Base-by-base conservation (phyloP, 2,113 vertebrate genomes). In the Lipophrys pholis region DNA sequence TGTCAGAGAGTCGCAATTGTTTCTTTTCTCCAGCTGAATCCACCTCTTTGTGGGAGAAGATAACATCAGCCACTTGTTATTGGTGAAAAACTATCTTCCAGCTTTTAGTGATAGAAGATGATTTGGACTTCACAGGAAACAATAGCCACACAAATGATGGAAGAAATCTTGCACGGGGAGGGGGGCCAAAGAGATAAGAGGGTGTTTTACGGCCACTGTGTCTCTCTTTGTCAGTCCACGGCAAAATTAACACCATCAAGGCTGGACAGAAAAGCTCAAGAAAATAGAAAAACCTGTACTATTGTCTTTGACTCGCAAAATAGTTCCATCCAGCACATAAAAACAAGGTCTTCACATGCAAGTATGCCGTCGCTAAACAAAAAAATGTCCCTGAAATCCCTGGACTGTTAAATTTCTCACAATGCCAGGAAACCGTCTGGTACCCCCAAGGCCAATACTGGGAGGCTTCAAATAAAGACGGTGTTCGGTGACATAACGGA, bases 371-470 rank as follows among this genome's bases (percentile, higher is more conserved):
- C 48, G 5, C 74, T 69, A 88, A 88, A 88, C 70, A 88, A 86
- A 90, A 87, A 63, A 81, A 89, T 77, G 62, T 69, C 74, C 6
- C 74, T 66, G 62, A 76, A 86, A 79, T 84, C 83, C 80, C 83
- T 81, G 61, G 84, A 88, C 81, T 80, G 83, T 87, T 86, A 70
- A 63, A 85, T 54, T 78, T 78, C 84, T 80, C 74, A 93, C 91
- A 93, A 93, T 92, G 70, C 71, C 88, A 89, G 91, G 91, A 93
- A 92, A 78, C 73, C 56, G 88, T 76, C 73, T 73, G 76, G 70
- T 60, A 83, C 60, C 83, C 70, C 56, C 78, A 82, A 87, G 89
- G 81, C 89, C 73, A 67, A 86, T 50, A 75, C 62, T 38, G 36
- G 51, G 61, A 73, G 64, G 64, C 45, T 78, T 73, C 6, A 53